These are phyloP conservation scores for Latheticus oryzae DNA, from an alignment of 2,888 invertebrate genomes.

Conservation along the genomic window DNA sequence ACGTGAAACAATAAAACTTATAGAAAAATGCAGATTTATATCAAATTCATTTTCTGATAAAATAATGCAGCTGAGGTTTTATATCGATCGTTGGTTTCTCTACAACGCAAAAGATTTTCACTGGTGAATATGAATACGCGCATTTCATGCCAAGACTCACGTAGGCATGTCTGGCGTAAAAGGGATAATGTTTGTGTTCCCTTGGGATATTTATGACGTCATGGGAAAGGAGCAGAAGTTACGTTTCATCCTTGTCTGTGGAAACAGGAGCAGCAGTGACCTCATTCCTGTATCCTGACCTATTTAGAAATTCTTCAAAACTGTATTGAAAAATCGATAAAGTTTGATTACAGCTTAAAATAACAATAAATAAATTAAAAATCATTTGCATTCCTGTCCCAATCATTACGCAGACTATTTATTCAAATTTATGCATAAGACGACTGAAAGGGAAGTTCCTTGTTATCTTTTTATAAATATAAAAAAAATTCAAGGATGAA, in stretches of 20 bases:
- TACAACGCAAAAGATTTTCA: slow-evolving; percentile 7
- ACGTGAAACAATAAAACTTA: slow-evolving; percentile 13
- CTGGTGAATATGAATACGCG: slow-evolving; percentile 1
- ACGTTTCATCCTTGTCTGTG: slow-evolving; percentile 1
- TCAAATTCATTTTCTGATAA: neutral
- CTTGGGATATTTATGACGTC: slow-evolving; percentile 20
- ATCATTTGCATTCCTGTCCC: too few relatives aligned
- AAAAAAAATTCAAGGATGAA: too few relatives aligned
- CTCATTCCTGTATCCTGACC: slow-evolving; percentile 13
- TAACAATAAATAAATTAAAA: too few relatives aligned
- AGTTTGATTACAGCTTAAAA: too few relatives aligned
- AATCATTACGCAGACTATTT: too few relatives aligned
- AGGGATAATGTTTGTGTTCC: too few relatives aligned
- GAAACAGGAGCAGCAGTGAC: slow-evolving; percentile 6
- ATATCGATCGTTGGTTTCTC: slow-evolving; percentile 10
- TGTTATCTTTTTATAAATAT: too few relatives aligned
- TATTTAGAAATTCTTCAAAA: slow-evolving; percentile 15
- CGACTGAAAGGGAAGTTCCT: too few relatives aligned
- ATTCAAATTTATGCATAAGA: too few relatives aligned
- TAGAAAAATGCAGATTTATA: slow-evolving; percentile 3
- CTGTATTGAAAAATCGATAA: too few relatives aligned
- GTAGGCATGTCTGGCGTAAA: slow-evolving; percentile 22
- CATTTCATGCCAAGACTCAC: slow-evolving; percentile 23
- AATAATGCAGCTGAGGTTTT: slow-evolving; percentile 3
- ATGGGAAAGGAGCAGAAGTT: slow-evolving; percentile 3